Percentiles rank a stretch among this genome's conserved stretches.
Evolutionary conservation across 2,113 vertebrate species (phyloP).

Genomic region (Cranoglanis bouderius): DNA sequence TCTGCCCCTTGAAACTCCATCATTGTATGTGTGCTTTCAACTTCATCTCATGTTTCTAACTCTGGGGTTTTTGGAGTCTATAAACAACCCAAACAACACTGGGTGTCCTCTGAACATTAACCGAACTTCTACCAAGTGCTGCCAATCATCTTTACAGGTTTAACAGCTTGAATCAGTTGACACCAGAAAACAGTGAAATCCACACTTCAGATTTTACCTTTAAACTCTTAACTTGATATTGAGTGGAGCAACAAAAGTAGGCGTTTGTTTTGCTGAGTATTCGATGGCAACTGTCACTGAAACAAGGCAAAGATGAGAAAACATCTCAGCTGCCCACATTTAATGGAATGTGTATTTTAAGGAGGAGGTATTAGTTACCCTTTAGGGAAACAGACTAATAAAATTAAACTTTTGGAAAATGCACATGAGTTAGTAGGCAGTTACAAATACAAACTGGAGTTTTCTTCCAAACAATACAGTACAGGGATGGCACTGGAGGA

Average conservation of each 20-base stretch:
- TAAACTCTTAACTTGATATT: neutral
- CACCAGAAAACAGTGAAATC: conserved; percentile 18
- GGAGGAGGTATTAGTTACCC: neutral
- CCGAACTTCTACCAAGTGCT: neutral
- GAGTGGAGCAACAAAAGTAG: neutral
- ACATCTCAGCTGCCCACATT: neutral
- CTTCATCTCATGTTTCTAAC: conserved; percentile 40
- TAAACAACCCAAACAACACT: conserved; percentile 15
- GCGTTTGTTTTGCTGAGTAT: neutral
- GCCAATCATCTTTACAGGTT: neutral
- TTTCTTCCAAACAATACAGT: neutral
- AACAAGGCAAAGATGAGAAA: neutral
- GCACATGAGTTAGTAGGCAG: neutral
- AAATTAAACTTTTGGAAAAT: neutral
- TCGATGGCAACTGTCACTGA: neutral
- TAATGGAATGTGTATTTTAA: neutral
- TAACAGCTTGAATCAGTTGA: neutral
- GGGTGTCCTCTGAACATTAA: neutral
- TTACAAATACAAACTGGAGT: neutral
- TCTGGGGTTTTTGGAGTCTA: conserved; percentile 16
- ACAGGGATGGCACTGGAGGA: too few relatives aligned
- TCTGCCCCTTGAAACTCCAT: conserved; percentile 22
- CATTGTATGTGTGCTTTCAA: conserved; percentile 9
- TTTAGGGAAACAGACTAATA: neutral
- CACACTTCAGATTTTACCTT: neutral